A percentile compares a stretch with the other conserved stretches of the same genome.
Evolutionary conservation across 1,140 invertebrate species (phyloP).

Genomic region (Mya arenaria): DNA sequence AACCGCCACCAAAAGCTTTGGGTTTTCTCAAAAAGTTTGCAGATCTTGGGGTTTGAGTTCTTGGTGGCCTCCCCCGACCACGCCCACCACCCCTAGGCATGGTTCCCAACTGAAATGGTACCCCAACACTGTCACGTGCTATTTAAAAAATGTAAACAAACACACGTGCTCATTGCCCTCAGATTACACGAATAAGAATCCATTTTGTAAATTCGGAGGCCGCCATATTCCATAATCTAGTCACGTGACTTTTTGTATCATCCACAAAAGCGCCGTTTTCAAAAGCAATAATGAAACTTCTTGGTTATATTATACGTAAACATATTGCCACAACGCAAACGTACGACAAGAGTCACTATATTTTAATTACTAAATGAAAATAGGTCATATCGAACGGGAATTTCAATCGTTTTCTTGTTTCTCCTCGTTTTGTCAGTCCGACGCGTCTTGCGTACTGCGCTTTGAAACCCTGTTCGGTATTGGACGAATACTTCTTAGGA

Average conservation of each 20-base stretch:
- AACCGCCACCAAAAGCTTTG: slow-evolving; percentile 88
- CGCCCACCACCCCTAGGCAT: slow-evolving; percentile 93
- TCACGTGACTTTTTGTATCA: slow-evolving; percentile 79
- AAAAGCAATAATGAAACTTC: slow-evolving; percentile 16
- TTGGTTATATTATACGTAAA: too few species aligned
- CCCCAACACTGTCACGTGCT: slow-evolving; percentile 14
- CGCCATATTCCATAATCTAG: slow-evolving; percentile 80
- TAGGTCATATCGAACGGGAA: background rate
- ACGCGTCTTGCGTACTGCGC: slow-evolving; percentile 42
- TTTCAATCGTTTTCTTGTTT: background rate
- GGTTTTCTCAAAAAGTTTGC: slow-evolving; percentile 94
- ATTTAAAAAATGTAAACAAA: slow-evolving; percentile 56
- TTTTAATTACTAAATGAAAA: background rate
- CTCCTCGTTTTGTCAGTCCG: slow-evolving; percentile 25
- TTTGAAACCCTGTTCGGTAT: slow-evolving; percentile 58
- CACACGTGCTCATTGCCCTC: slow-evolving; percentile 53
- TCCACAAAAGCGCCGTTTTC: slow-evolving; percentile 54
- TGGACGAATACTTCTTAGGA: slow-evolving; percentile 53
- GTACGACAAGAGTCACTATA: too few species aligned
- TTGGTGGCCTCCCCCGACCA: slow-evolving; percentile 93
- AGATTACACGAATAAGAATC: slow-evolving; percentile 82
- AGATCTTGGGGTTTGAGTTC: slow-evolving; percentile 92
- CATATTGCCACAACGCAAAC: too few species aligned
- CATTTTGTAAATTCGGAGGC: slow-evolving; percentile 81
- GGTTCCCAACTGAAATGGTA: slow-evolving; percentile 71